Evolutionary conservation across 2,888 invertebrate species (phyloP), one percentile per base, ranked within the genome.

Genomic region (Heliconius ismenius): DNA sequence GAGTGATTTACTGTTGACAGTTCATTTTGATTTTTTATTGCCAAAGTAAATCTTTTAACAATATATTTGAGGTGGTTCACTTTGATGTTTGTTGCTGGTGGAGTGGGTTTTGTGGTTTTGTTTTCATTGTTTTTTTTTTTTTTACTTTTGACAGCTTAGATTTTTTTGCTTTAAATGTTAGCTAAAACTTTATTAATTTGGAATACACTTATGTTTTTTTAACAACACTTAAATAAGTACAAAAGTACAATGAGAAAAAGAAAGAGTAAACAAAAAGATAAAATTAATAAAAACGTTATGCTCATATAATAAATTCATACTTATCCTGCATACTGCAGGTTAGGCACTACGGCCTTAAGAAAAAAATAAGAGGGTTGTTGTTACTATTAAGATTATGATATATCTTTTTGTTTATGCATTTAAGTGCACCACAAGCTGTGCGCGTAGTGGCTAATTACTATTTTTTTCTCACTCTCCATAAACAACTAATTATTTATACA

Each of bases 1-100:
- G 85, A 85, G 81, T 89, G 91, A 92, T 92, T 91, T 91, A 92
- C 88, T 76, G 84, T 82, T 83, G 86, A 86, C 84, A 85, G 85
- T 81, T 79, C 83, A 85, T 86, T 88, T 87, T 83, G 84, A 84
- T 87, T 84, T 81, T 85, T 84, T 83, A 81, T 84, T 86, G 81
- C 81, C 82, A 84, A 81, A 24, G 76, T 77, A 79, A 79, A 78
- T 79, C 78, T 81, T 81, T 79, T 79, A 78, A 78, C 76, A 78
- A 65, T 78, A 64, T 78, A 65, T 78, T 75, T 68, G 49, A 36
- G 63, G 36, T 77, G 54, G 32, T 73, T 43, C 11, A 26, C 60
- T 73, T 65, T 75, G 32, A 69, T 49, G 64, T 76, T 70, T 32
- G 60, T 68, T 69, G 49, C 28, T 58, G 70, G 54, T 18, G 43